These are phyloP conservation scores for Uromys caudimaculatus DNA, from an alignment of 2,797 vertebrate genomes.

Conservation along the genomic window DNA sequence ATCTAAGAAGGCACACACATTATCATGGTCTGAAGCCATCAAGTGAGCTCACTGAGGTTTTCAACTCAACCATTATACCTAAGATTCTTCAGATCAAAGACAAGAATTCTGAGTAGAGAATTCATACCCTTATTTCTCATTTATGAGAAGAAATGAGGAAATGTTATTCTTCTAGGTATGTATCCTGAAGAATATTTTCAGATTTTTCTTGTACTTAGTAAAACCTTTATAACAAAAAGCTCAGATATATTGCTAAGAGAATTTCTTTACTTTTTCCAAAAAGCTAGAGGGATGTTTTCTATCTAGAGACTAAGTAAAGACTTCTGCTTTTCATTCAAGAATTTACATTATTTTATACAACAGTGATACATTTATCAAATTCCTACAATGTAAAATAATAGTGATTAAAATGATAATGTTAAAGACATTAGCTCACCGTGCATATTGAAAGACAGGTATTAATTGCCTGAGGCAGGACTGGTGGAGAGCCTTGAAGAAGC, in stretches of 20 bases:
- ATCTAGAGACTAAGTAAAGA: slow-evolving; percentile 1
- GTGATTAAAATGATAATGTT: neutral
- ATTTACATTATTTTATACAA: neutral
- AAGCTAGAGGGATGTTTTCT: neutral
- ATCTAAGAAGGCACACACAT: neutral
- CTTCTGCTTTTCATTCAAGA: neutral
- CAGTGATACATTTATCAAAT: neutral
- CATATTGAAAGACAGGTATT: neutral
- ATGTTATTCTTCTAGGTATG: neutral
- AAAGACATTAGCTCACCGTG: neutral
- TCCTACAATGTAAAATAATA: neutral
- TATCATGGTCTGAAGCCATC: neutral
- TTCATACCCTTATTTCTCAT: neutral
- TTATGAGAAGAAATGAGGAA: neutral
- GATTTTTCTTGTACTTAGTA: slow-evolving; percentile 1
- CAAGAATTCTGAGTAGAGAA: slow-evolving; percentile 28
- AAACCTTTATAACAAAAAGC: slow-evolving; percentile 29
- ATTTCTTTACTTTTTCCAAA: neutral
- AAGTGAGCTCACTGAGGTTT: neutral
- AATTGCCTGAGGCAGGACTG: neutral
- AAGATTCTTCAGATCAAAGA: neutral
- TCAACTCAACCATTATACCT: neutral
- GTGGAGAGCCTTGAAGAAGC: neutral
- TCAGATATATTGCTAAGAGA: neutral
- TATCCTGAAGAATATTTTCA: slow-evolving; percentile 46